Evolutionary conservation across 2,888 invertebrate species (phyloP).

Genomic region (Habroteleia sp.): DNA sequence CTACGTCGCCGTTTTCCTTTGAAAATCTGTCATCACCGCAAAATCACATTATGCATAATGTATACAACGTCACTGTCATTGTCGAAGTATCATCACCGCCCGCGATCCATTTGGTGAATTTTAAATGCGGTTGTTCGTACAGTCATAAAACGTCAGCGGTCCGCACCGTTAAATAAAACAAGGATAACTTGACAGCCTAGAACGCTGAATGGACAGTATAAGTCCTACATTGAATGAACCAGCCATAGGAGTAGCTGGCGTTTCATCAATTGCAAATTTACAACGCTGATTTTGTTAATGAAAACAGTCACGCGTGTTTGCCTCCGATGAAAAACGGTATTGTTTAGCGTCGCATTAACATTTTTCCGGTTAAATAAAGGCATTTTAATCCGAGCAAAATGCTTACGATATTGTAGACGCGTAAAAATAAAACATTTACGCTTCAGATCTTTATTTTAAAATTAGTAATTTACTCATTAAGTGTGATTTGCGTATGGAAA

Average conservation of each 20-base stretch:
- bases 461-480: too few relatives aligned
- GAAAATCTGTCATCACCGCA: constrained; percentile 30
- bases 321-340: constrained; percentile 22
- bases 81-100: constrained; percentile 48
- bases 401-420: too few relatives aligned
- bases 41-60: constrained; percentile 50
- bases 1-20: constrained; percentile 28
- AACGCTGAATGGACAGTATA: constrained; percentile 48
- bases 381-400: too few relatives aligned
- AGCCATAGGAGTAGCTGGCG: constrained; percentile 3
- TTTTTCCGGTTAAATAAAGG: too few relatives aligned
- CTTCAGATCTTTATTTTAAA: too few relatives aligned
- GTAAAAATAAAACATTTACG: too few relatives aligned
- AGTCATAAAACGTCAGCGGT: constrained; percentile 55
- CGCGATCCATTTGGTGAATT: constrained; percentile 35
- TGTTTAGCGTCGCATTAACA: constrained; percentile 23
- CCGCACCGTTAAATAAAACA: constrained; percentile 57
- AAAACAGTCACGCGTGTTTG: constrained; percentile 38
- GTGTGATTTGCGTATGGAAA: too few relatives aligned
- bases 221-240: constrained; percentile 36
- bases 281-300: constrained; percentile 49
- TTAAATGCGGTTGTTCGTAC: constrained; percentile 51
- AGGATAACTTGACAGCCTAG: constrained; percentile 47
- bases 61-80: constrained; percentile 50
- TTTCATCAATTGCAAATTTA: constrained; percentile 47